Evolutionary conservation across 2,888 invertebrate genomes (phyloP), one percentile per base, ranked within the genome.

Genomic region (Achlya flavicornis): DNA sequence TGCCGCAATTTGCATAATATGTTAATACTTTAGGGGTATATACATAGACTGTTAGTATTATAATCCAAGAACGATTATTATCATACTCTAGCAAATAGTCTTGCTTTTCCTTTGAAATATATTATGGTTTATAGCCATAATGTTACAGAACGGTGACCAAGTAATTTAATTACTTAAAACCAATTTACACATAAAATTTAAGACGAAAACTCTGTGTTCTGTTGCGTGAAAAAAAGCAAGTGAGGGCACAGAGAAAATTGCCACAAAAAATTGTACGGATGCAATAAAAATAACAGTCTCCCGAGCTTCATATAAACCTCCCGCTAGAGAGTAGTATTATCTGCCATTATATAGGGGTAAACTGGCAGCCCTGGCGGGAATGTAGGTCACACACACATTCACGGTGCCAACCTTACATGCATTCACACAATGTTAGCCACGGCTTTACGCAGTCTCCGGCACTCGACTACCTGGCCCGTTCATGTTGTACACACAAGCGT

Each of bases 371-470:
- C 82, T 85, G 67, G 68, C 67, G 46, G 61, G 73, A 83, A 89
- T 86, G 80, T 90, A 88, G 91, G 91, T 76, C 91, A 91, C 90
- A 71, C 90, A 88, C 85, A 90, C 89, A 75, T 19, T 8, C 26
- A 63, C 63, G 66, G 16, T 57, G 62, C 70, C 76, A 73, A 78
- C 61, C 48, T 41, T 19, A 60, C 41, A 38, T 57, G 57, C 57
- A 41, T 57, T 62, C 57, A 57, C 48, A 61, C 58, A 63, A 53
- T 16, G 62, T 57, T 65, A 60, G 5, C 53, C 10, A 35, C 35
- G 10, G 60, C 48, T 70, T 67, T 74, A 74, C 75, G 74, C 78
- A 81, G 72, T 61, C 77, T 68, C 68, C 70, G 69, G 19, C 19
- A 64, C 69, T 67, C 64, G 69, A 70, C 76, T 85, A 84, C 83